Conservation (phyloP, 2,888 invertebrate species). For the Athalia rosae region DNA sequence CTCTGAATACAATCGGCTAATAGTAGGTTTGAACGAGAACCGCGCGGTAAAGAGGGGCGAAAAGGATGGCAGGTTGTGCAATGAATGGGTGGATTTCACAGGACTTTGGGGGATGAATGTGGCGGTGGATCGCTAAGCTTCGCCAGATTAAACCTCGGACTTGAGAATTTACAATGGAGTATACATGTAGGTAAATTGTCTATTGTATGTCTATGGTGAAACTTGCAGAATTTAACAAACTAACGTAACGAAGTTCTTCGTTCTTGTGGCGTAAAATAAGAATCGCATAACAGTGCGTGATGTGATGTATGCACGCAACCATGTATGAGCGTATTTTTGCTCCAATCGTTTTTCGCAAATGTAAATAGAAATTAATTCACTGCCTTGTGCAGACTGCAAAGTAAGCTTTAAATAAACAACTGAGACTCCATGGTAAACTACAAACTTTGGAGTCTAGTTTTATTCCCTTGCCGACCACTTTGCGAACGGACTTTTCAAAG, state of each 20-base stretch:
- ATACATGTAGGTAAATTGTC: conserved; percentile 41
- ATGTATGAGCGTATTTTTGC: no score
- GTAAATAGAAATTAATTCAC: no score
- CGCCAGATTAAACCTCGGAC: conserved; percentile 46
- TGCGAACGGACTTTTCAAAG: no score
- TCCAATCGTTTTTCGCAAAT: no score
- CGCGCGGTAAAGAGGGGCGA: conserved; percentile 27
- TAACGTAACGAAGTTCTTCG: conserved; percentile 5
- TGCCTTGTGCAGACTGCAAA: no score
- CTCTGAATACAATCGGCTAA: conserved; percentile 66
- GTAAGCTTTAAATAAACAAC: no score
- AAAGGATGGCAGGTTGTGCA: conserved; percentile 37
- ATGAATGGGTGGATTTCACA: conserved; percentile 58
- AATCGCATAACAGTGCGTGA: neutral
- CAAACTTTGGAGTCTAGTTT: no score
- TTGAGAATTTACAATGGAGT: conserved; percentile 46
- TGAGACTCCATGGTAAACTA: no score
- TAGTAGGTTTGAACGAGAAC: conserved; percentile 54
- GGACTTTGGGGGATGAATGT: conserved; percentile 52
- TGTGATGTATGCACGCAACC: neutral
- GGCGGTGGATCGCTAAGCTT: conserved; percentile 48
- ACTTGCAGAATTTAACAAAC: neutral
- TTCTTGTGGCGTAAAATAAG: neutral
- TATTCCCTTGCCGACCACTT: no score
- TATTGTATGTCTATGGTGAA: conserved; percentile 3